Evolutionary conservation across 2,888 invertebrate species (phyloP).

Genomic region (Diaperis boleti): DNA sequence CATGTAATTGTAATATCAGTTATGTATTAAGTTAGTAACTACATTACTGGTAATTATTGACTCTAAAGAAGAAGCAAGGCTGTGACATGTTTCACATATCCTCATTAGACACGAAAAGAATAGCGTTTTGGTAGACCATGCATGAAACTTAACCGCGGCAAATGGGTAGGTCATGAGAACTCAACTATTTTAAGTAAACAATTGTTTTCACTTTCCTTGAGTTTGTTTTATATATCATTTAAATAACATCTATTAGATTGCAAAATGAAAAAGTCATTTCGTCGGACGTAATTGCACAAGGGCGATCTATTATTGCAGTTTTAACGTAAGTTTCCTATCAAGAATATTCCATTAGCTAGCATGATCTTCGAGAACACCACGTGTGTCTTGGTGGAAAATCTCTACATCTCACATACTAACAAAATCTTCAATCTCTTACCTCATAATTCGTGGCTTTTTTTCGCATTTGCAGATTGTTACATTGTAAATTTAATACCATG

Average conservation of each 20-base stretch:
- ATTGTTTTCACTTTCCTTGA: conserved; percentile 65
- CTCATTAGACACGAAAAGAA: conserved; percentile 36
- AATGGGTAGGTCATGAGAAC: conserved; percentile 50
- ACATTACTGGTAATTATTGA: conserved; percentile 1
- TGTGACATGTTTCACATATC: conserved; percentile 40
- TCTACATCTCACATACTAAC: background rate
- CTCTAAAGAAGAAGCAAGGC: conserved; percentile 27
- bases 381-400: too few species aligned
- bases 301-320: conserved; percentile 36
- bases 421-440: background rate
- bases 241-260: conserved; percentile 52
- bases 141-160: conserved; percentile 53
- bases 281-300: conserved; percentile 52
- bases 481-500: conserved; percentile 18
- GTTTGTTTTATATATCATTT: conserved; percentile 61
- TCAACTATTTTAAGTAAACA: conserved; percentile 56
- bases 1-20: background rate
- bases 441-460: background rate
- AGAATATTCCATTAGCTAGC: too few species aligned
- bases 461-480: conserved; percentile 10
- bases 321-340: too few species aligned
- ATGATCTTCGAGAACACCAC: too few species aligned
- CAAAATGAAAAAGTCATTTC: conserved; percentile 54
- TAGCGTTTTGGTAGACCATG: conserved; percentile 53
- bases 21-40: background rate